phyloP scores from a whole-genome alignment of 2,797 vertebrate genomes.

The Chanos chanos region DNA sequence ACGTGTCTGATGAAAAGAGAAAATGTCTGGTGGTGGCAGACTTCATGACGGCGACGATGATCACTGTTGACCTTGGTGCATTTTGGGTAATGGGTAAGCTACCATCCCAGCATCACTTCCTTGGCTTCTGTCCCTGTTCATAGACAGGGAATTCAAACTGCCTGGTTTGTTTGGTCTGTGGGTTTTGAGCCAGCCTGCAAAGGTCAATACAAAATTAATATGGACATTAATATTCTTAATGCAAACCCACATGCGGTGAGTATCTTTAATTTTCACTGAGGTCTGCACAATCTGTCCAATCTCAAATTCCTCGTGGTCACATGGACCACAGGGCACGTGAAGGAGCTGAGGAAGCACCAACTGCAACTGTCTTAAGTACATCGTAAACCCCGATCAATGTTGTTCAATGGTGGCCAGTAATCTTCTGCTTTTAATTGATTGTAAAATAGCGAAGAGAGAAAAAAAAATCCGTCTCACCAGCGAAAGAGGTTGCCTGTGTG shows the following conservation, averaged over 20 bases:
- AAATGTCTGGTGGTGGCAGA: too few relatives aligned
- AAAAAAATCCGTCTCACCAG: conserved; percentile 58
- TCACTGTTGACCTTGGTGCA: too few relatives aligned
- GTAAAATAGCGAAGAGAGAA: conserved; percentile 63
- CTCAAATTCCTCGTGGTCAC: conserved; percentile 41
- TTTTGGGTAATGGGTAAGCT: too few relatives aligned
- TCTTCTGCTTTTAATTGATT: conserved; percentile 63
- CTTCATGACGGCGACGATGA: too few relatives aligned
- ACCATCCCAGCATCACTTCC: conserved; percentile 34
- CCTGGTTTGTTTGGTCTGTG: conserved; percentile 68
- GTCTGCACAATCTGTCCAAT: conserved; percentile 68
- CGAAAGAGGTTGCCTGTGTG: conserved; percentile 57
- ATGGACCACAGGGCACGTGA: conserved; percentile 12
- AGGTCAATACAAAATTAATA: conserved; percentile 78
- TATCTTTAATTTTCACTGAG: conserved; percentile 64
- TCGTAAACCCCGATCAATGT: conserved; percentile 49
- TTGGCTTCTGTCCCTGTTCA: conserved; percentile 36
- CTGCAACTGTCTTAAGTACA: conserved; percentile 38
- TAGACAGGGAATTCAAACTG: conserved; percentile 64
- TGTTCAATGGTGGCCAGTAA: conserved; percentile 33
- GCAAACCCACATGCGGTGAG: conserved; percentile 59
- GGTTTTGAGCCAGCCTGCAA: conserved; percentile 56
- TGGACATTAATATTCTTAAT: conserved; percentile 74
- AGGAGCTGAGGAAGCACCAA: conserved; percentile 38
- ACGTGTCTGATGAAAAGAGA: too few relatives aligned